A percentile compares a stretch with the other conserved stretches of the same genome.
Evolutionary conservation across 2,113 vertebrate species (phyloP).

Genomic region (Halcyon senegalensis): DNA sequence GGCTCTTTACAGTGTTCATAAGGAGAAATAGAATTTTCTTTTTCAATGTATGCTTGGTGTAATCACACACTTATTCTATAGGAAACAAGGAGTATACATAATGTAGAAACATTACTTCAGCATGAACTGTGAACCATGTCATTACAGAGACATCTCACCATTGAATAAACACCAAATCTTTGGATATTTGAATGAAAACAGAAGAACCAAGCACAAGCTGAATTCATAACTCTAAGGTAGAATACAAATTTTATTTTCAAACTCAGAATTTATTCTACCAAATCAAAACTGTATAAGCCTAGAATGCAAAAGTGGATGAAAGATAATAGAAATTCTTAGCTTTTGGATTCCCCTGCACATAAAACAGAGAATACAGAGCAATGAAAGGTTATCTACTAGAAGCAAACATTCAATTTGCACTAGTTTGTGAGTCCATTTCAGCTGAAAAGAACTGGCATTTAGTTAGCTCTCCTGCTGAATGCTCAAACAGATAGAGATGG

Average conservation of each 20-base stretch:
- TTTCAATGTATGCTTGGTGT: not conserved
- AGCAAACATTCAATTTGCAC: constrained; percentile 48
- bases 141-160: not conserved
- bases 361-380: not conserved
- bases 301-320: not conserved
- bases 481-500: not conserved
- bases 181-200: not conserved
- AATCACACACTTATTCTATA: not conserved
- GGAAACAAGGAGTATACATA: not conserved
- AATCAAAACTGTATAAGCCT: not conserved
- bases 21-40: not conserved
- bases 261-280: not conserved
- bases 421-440: constrained; percentile 24
- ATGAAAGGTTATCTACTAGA: not conserved
- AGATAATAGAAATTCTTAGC: not conserved
- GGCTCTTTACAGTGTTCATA: not conserved
- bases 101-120: not conserved
- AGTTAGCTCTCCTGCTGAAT: constrained; percentile 9
- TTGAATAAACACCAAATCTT: not conserved
- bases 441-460: constrained; percentile 10
- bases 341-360: not conserved
- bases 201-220: not conserved
- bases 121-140: not conserved
- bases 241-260: not conserved
- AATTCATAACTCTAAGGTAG: not conserved